Conservation (phyloP, 2,888 invertebrate species). For the Drosophila melanosoma region DNA sequence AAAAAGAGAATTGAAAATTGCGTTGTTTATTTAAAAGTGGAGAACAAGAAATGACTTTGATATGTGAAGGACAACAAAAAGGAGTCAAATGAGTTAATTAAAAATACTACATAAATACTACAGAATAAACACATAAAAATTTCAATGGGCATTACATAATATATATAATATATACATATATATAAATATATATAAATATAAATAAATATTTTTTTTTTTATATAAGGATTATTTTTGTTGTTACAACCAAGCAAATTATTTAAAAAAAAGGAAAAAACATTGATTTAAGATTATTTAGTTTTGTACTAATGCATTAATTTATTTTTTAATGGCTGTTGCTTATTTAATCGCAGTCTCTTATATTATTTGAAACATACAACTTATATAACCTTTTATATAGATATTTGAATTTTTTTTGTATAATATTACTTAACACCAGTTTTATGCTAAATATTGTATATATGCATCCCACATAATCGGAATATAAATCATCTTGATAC, state of each 20-base stretch:
- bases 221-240: slow-evolving; percentile 57
- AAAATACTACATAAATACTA: slow-evolving; percentile 26
- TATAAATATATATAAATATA: slow-evolving; percentile 23
- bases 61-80: slow-evolving; percentile 7
- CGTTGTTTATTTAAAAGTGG: slow-evolving; percentile 11
- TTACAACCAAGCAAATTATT: slow-evolving; percentile 54
- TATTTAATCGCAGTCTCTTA: slow-evolving; percentile 37
- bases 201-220: slow-evolving; percentile 33
- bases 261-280: slow-evolving; percentile 8
- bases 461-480: slow-evolving; percentile 62
- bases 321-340: slow-evolving; percentile 55
- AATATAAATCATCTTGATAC: slow-evolving; percentile 26
- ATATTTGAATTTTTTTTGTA: slow-evolving; percentile 34
- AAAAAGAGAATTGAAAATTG: slow-evolving; percentile 3
- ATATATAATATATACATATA: slow-evolving; percentile 23
- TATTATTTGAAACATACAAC: slow-evolving; percentile 11
- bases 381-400: slow-evolving; percentile 27
- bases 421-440: slow-evolving; percentile 64
- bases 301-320: slow-evolving; percentile 75
- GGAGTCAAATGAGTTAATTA: slow-evolving; percentile 39
- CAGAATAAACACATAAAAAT: slow-evolving; percentile 33
- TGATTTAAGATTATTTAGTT: slow-evolving; percentile 64
- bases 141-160: slow-evolving; percentile 51
- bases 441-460: slow-evolving; percentile 69
- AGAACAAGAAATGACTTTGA: slow-evolving; percentile 5